These are phyloP conservation scores for Drosophila nigrodunni DNA, from an alignment of 1,140 invertebrate genomes.

Conservation along the genomic window DNA sequence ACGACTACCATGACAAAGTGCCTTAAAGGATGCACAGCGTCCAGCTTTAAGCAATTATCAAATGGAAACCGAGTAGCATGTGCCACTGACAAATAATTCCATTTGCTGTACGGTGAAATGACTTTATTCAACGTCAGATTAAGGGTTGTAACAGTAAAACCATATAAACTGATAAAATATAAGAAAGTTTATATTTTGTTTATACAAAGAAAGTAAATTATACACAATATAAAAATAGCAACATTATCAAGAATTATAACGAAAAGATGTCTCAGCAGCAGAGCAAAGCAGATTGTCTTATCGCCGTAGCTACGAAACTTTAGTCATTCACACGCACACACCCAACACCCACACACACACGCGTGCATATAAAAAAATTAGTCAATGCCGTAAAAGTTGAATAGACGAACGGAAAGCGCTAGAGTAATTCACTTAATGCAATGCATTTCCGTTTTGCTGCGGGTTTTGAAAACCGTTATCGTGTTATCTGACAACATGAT, in stretches of 20 bases:
- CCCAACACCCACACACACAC: background rate
- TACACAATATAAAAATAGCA: background rate
- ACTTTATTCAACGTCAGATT: conserved; percentile 63
- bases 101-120: conserved; percentile 68
- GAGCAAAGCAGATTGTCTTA: conserved; percentile 20
- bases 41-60: conserved; percentile 71
- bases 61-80: conserved; percentile 56
- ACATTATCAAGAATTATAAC: background rate
- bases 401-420: conserved; percentile 10
- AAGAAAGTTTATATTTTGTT: background rate
- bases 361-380: conserved; percentile 54
- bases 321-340: conserved; percentile 28
- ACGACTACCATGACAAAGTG: conserved; percentile 54
- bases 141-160: conserved; percentile 30
- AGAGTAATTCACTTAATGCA: conserved; percentile 76
- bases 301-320: conserved; percentile 29
- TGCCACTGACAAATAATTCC: conserved; percentile 35
- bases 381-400: conserved; percentile 49
- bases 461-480: conserved; percentile 45
- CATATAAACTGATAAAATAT: conserved; percentile 30
- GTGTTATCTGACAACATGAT: conserved; percentile 64
- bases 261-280: conserved; percentile 35
- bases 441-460: conserved; percentile 74
- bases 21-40: conserved; percentile 38
- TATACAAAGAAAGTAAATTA: too few relatives aligned